Conservation (phyloP, 2,888 invertebrate species). For the Aphidius colemani region DNA sequence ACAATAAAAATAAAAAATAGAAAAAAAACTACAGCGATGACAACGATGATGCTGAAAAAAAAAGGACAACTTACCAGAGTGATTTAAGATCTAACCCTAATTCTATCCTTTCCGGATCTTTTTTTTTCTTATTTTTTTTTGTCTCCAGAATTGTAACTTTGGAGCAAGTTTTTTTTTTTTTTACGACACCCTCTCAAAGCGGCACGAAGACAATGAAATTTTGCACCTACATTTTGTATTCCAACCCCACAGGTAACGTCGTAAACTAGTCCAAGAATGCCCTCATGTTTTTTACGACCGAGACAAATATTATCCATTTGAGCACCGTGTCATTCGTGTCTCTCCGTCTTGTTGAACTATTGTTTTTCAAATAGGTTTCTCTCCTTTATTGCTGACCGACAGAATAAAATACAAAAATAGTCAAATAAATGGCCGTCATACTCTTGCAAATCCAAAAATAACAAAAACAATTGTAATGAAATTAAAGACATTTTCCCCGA, state of each 20-base stretch:
- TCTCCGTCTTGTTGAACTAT: slow-evolving; percentile 14
- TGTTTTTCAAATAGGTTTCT: slow-evolving; percentile 1
- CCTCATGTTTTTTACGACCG: slow-evolving; percentile 7
- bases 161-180: slow-evolving; percentile 19
- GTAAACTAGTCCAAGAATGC: slow-evolving; percentile 1
- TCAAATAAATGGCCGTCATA: too few species aligned
- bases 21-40: too few species aligned
- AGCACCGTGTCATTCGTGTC: slow-evolving; percentile 7
- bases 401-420: too few species aligned
- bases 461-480: too few species aligned
- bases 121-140: slow-evolving; percentile 6
- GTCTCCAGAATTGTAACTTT: slow-evolving; percentile 17
- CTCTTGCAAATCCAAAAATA: too few species aligned
- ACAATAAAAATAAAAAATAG: background rate
- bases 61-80: slow-evolving; percentile 21
- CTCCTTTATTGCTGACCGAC: background rate
- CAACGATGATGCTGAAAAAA: background rate
- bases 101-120: slow-evolving; percentile 25
- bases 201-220: slow-evolving; percentile 12
- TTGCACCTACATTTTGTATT: background rate
- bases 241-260: slow-evolving; percentile 5
- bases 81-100: slow-evolving; percentile 49
- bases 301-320: background rate
- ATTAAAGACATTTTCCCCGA: too few species aligned
- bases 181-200: slow-evolving; percentile 10